phyloP scores from a whole-genome alignment of 2,797 vertebrate species.

The Prunella strophiata region DNA sequence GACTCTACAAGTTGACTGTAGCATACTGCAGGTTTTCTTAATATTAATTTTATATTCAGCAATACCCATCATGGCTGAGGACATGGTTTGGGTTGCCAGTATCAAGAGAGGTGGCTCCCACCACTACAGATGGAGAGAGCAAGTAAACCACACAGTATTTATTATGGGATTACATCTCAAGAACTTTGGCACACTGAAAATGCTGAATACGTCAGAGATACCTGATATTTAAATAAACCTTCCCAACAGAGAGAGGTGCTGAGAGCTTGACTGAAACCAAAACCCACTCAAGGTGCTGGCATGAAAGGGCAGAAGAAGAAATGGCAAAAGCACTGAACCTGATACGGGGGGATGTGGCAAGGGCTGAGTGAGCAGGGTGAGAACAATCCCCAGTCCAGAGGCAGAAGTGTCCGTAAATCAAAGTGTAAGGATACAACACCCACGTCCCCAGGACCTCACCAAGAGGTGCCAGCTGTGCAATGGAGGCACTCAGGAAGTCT shows the following conservation, averaged over 20 bases:
- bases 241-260: background rate
- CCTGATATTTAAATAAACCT: background rate
- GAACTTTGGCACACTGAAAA: background rate
- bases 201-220: background rate
- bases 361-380: background rate
- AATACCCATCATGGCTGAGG: background rate
- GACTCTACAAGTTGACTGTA: background rate
- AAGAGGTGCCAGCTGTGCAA: conserved; percentile 75
- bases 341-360: rapidly evolving
- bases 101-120: background rate
- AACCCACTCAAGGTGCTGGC: background rate
- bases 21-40: background rate
- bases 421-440: conserved; percentile 65
- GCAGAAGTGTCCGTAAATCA: conserved; percentile 72
- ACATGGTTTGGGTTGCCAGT: background rate
- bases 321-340: background rate
- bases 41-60: background rate
- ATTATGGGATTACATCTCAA: background rate
- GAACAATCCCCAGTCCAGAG: background rate
- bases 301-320: background rate
- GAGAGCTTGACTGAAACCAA: background rate
- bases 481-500: conserved; percentile 76
- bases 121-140: background rate
- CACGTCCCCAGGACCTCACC: conserved; percentile 69
- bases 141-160: background rate